Percentiles rank a stretch among this genome's conserved stretches.
These are phyloP conservation scores for Leguminivora glycinivorella DNA, from an alignment of 1,140 invertebrate genomes.

Conservation along the genomic window DNA sequence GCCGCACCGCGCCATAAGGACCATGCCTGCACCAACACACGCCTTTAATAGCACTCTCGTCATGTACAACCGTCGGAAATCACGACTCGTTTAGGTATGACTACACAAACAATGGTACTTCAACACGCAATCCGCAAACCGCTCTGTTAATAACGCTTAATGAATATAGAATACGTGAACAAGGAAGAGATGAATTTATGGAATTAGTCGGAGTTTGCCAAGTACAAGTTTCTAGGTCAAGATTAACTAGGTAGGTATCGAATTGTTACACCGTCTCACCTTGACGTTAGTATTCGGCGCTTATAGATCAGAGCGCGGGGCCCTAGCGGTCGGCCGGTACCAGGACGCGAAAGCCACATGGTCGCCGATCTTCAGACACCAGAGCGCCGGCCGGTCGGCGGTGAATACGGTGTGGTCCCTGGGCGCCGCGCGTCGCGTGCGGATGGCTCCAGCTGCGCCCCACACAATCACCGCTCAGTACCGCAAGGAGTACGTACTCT, in stretches of 20 bases:
- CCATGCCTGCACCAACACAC: conserved; percentile 31
- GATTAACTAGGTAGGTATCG: not conserved
- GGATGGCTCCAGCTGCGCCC: conserved; percentile 47
- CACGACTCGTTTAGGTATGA: not conserved
- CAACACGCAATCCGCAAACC: not conserved
- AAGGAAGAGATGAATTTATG: not conserved
- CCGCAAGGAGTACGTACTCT: not conserved
- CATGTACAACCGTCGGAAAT: not conserved
- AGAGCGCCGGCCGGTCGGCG: conserved; percentile 57
- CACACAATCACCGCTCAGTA: conserved; percentile 34
- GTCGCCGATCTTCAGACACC: conserved; percentile 42
- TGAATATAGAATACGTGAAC: not conserved
- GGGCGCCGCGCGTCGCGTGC: conserved; percentile 44
- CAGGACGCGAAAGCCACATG: conserved; percentile 33
- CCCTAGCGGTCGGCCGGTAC: conserved; percentile 37
- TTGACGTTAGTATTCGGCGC: conserved; percentile 5
- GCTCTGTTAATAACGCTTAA: conserved; percentile 1
- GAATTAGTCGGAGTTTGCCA: not conserved
- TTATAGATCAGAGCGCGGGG: conserved; percentile 17
- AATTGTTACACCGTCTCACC: not conserved
- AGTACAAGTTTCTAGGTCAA: not conserved
- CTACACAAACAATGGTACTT: not conserved
- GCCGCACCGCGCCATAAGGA: conserved; percentile 30
- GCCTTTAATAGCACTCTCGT: not conserved
- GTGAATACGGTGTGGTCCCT: conserved; percentile 36